A percentile compares a stretch with the other conserved stretches of the same genome.
Conservation (phyloP, 2,888 invertebrate species). For the Eudasyphora cyanicolor region DNA sequence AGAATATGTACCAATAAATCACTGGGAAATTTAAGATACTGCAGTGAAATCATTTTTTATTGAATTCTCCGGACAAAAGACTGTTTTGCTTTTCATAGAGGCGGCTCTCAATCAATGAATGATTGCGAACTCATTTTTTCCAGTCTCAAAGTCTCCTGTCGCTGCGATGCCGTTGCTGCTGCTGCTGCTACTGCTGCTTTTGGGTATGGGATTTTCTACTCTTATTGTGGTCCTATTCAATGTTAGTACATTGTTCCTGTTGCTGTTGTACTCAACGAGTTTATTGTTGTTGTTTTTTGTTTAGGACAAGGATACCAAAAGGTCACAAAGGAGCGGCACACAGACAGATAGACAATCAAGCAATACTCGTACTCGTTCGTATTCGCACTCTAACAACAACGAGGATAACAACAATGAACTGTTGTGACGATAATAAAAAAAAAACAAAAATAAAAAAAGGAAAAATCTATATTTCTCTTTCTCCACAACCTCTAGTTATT, state of each 20-base stretch:
- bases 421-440: conserved; percentile 33
- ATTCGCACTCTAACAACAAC: conserved; percentile 3
- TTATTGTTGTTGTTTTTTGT: conserved; percentile 42
- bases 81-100: conserved; percentile 63
- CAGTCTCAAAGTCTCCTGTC: too few relatives aligned
- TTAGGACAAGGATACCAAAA: conserved; percentile 60
- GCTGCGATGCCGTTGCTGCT: not conserved
- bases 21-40: conserved; percentile 64
- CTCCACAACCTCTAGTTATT: conserved; percentile 26
- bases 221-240: not conserved
- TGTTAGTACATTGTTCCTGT: conserved; percentile 60
- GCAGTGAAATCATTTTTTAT: conserved; percentile 55
- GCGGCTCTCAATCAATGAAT: conserved; percentile 65
- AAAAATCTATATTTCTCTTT: conserved; percentile 35
- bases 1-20: conserved; percentile 62
- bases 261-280: conserved; percentile 14
- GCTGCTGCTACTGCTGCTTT: not conserved
- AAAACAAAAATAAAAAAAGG: conserved; percentile 33
- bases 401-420: conserved; percentile 18
- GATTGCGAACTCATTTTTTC: conserved; percentile 58
- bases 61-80: conserved; percentile 63
- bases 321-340: conserved; percentile 48
- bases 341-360: conserved; percentile 21
- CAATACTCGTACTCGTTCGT: not conserved
- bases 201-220: not conserved